A percentile compares a stretch with the other conserved stretches of the same genome.
Evolutionary conservation across 2,797 vertebrate species (phyloP).

Genomic region (Ctenochaetus hawaiiensis): DNA sequence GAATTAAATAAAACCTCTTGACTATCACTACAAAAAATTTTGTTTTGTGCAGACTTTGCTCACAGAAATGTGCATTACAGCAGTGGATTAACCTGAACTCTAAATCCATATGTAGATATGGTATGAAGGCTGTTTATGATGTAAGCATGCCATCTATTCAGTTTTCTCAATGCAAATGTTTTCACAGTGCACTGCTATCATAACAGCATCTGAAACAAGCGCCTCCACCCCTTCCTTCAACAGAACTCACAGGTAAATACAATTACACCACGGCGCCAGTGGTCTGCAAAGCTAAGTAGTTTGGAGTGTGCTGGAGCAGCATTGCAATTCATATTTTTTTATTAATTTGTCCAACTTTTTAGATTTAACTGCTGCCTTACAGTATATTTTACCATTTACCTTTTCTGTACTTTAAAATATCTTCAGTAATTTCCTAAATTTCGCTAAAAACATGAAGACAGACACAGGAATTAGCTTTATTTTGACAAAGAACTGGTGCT

Average conservation of each 20-base stretch:
- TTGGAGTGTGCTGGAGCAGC: constrained; percentile 6
- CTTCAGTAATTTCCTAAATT: background rate
- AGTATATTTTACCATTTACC: background rate
- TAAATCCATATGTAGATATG: background rate
- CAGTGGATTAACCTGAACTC: constrained; percentile 13
- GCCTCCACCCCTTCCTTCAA: constrained; percentile 64
- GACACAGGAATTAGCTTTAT: background rate
- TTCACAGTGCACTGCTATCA: constrained; percentile 69
- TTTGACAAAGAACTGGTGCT: background rate
- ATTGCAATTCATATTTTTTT: background rate
- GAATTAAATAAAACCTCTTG: constrained; percentile 1
- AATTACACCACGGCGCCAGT: constrained; percentile 54
- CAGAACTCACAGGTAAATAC: constrained; percentile 53
- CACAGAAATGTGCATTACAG: background rate
- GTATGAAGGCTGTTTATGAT: constrained; percentile 34
- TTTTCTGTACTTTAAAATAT: background rate
- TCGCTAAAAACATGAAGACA: background rate
- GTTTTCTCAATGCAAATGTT: constrained; percentile 59
- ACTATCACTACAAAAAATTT: background rate
- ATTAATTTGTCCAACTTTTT: background rate
- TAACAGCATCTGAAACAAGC: constrained; percentile 66
- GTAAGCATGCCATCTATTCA: constrained; percentile 49
- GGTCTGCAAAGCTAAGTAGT: constrained; percentile 26
- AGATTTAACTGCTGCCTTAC: background rate
- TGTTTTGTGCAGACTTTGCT: background rate